Evolutionary conservation across 2,797 vertebrate genomes (phyloP), one percentile per base, ranked within the genome.

Genomic region (Acanthurus leucopareius): DNA sequence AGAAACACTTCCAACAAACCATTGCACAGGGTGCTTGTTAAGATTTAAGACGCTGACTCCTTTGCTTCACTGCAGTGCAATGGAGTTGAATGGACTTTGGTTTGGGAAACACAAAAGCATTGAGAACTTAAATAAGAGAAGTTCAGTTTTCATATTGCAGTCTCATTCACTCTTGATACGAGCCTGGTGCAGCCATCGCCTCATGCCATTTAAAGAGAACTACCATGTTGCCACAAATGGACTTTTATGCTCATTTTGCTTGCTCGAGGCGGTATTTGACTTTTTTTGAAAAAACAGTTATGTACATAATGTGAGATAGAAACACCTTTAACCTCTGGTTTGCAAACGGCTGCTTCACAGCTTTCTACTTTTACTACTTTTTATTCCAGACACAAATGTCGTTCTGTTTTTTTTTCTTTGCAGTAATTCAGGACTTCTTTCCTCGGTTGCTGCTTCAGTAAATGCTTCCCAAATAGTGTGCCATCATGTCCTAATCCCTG

Each of bases 401-500:
- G 25, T 25, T 25, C 22, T 40, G 56, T 58, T 72, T 52, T 47
- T 28, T 69, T 22, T 14, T 72, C 56, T 2, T 28, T 0, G 28
- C 20, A 56, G 19, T 75, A 32, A 8, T 22, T 15, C 52, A 61
- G 5, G 32, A n/a, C 14, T 9, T 9, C 32, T n/a, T 28, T 32
- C 57, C 65, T 52, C 28, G 16, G 45, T 68, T 45, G 19, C 56
- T 59, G 48, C 52, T 49, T 53, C 25, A 25, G 58, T 40, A 69
- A 70, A 71, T 57, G 15, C 45, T 49, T 47, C 10, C 9, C 32
- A 35, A 44, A 20, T n/a, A 22, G 17, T 38, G 25, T 52, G 44
- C 47, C 59, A 19, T 75, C 42, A 1, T 62, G 66, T 70, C 56
- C 42, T 51, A 22, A 74, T 10, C 25, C 63, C 17, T 42, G 69